Conservation (phyloP, 2,797 vertebrate species). For the Gymnothorax javanicus region DNA sequence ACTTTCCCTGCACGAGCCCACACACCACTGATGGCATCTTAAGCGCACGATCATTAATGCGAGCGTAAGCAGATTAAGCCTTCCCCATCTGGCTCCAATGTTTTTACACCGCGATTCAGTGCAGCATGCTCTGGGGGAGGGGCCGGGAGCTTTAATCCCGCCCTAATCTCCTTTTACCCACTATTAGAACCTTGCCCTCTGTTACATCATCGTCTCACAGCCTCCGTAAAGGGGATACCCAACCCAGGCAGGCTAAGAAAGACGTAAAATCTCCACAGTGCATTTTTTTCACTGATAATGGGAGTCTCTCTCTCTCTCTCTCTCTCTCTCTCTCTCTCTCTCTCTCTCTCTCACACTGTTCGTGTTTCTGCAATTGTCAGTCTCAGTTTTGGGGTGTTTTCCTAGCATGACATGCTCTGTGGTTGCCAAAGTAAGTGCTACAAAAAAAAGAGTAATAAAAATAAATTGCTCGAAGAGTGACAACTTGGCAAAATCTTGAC, state of each 20-base stretch:
- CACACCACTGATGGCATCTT: conserved; percentile 72
- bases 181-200: conserved; percentile 66
- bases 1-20: conserved; percentile 35
- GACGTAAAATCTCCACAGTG: conserved; percentile 8
- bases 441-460: too few species aligned
- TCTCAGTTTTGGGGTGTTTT: too few species aligned
- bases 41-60: conserved; percentile 74
- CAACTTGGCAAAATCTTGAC: too few species aligned
- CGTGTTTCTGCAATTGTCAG: too few species aligned
- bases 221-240: conserved; percentile 59
- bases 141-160: conserved; percentile 66
- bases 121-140: conserved; percentile 55
- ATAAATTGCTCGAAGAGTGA: too few species aligned
- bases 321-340: neutral
- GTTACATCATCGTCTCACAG: conserved; percentile 77
- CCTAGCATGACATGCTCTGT: too few species aligned
- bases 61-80: conserved; percentile 80
- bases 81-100: conserved; percentile 80
- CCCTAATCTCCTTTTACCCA: conserved; percentile 80
- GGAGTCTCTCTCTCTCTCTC: neutral
- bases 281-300: neutral
- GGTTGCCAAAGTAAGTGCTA: too few species aligned
- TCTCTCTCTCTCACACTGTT: neutral
- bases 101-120: conserved; percentile 70
- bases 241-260: conserved; percentile 7